These are phyloP conservation scores for Machimus rusticus DNA, from an alignment of 2,888 invertebrate species.

Conservation along the genomic window DNA sequence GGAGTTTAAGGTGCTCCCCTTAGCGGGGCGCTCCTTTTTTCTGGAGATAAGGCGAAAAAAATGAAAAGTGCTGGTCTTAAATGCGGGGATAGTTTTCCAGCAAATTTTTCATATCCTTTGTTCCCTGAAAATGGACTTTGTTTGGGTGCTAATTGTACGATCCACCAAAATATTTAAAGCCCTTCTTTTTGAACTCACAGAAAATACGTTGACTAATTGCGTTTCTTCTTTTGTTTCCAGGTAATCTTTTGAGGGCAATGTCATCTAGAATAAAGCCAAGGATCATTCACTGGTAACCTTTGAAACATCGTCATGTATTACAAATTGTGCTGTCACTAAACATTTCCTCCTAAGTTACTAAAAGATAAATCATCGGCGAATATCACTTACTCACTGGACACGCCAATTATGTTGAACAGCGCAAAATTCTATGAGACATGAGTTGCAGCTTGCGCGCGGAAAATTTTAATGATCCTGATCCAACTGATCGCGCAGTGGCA, in stretches of 20 bases:
- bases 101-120: neutral
- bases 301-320: neutral
- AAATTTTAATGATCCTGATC: neutral
- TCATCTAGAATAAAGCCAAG: neutral
- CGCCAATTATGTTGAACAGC: neutral
- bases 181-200: neutral
- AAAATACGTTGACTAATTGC: neutral
- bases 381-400: neutral
- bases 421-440: neutral
- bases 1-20: conserved; percentile 23
- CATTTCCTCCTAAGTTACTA: neutral
- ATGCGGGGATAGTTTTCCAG: neutral
- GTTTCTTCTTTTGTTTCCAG: neutral
- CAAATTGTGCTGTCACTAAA: neutral
- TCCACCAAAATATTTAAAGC: neutral
- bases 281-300: neutral
- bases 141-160: neutral
- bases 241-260: neutral
- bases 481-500: neutral
- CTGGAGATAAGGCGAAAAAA: neutral
- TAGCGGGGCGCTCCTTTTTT: neutral
- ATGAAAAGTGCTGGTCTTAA: neutral
- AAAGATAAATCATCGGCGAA: neutral
- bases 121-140: neutral
- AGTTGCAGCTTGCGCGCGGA: neutral